Conservation (phyloP, 2,797 vertebrate species). For the Myotis vivesi region DNA sequence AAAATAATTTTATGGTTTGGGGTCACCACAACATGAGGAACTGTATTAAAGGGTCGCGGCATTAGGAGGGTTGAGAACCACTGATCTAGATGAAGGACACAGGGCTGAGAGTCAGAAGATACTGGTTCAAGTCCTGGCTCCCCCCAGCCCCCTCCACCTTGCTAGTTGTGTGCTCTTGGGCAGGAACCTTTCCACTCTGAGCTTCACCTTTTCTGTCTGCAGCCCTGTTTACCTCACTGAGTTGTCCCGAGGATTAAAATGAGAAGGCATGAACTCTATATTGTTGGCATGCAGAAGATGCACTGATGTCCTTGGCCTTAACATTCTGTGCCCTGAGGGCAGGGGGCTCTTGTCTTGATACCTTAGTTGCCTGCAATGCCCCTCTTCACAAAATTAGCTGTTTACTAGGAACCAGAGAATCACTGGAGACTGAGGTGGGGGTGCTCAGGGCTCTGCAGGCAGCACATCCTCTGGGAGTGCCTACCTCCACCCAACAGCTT, state of each 20-base stretch:
- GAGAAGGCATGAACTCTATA: background rate
- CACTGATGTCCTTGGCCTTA: background rate
- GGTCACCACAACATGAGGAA: too few species aligned
- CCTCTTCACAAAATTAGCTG: background rate
- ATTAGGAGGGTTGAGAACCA: too few species aligned
- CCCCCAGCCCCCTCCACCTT: too few species aligned
- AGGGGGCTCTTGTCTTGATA: background rate
- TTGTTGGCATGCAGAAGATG: background rate
- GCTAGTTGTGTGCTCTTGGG: background rate
- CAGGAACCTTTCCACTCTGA: background rate
- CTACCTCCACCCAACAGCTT: background rate
- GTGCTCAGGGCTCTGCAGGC: background rate
- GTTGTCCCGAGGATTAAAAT: background rate
- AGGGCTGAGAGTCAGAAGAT: background rate
- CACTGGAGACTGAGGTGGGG: too few species aligned
- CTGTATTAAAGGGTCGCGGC: too few species aligned
- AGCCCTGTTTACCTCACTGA: background rate
- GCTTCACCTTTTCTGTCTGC: background rate
- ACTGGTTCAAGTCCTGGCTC: background rate
- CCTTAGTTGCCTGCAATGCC: too few species aligned
- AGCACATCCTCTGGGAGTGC: background rate
- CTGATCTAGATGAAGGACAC: background rate
- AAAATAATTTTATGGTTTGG: too few species aligned
- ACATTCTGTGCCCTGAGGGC: background rate
- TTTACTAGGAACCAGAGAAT: background rate